Conservation (phyloP, 2,888 invertebrate species). For the Athripsodes cinereus region DNA sequence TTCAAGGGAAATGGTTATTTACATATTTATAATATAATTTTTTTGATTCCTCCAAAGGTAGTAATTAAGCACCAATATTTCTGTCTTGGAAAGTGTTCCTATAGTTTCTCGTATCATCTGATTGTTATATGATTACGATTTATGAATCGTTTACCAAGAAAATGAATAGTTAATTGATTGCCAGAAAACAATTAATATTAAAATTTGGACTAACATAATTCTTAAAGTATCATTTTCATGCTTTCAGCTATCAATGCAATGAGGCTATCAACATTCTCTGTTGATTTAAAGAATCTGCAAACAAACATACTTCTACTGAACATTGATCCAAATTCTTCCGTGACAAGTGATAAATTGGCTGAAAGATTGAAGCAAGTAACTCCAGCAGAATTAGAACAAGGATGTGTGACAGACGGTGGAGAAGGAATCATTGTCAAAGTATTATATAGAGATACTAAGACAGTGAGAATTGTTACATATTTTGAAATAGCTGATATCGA, state of each 20-base stretch:
- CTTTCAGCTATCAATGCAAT: slow-evolving; percentile 54
- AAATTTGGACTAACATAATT: not conserved
- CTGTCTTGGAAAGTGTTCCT: too few species aligned
- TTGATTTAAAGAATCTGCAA: slow-evolving; percentile 57
- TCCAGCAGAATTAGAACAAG: slow-evolving; percentile 45
- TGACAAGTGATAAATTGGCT: slow-evolving; percentile 52
- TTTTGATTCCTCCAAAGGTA: too few species aligned
- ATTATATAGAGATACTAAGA: slow-evolving; percentile 51
- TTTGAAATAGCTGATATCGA: slow-evolving; percentile 64
- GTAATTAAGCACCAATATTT: too few species aligned
- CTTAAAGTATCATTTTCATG: slow-evolving; percentile 9
- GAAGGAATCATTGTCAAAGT: slow-evolving; percentile 52
- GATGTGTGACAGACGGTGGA: slow-evolving; percentile 38
- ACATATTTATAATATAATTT: too few species aligned
- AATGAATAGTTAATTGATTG: not conserved
- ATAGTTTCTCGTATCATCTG: too few species aligned
- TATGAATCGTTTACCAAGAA: too few species aligned
- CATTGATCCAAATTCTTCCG: slow-evolving; percentile 45
- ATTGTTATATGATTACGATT: too few species aligned
- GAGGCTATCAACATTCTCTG: slow-evolving; percentile 54
- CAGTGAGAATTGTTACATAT: slow-evolving; percentile 64
- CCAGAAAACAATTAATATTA: not conserved
- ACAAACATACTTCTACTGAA: slow-evolving; percentile 72
- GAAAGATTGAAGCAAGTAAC: slow-evolving; percentile 44
- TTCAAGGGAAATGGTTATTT: too few species aligned